Percentiles rank a stretch among this genome's conserved stretches.
phyloP scores from a whole-genome alignment of 2,113 vertebrate species.

The Crotophaga sulcirostris region DNA sequence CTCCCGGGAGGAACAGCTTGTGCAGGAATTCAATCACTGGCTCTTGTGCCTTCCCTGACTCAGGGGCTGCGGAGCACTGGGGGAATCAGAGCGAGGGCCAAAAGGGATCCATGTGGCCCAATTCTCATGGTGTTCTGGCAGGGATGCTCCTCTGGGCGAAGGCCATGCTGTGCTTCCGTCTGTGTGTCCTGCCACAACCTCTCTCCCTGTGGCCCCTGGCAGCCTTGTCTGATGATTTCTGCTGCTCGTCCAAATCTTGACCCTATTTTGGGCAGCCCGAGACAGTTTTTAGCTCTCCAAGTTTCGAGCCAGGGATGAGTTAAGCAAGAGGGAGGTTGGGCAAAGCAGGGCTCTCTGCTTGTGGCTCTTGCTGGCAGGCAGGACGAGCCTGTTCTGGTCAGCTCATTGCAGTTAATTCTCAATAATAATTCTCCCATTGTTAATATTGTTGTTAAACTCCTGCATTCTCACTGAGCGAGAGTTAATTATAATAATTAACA shows the following conservation, averaged over 20 bases:
- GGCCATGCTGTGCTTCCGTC: rapidly evolving
- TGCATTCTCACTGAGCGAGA: conserved; percentile 69
- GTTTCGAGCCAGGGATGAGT: neutral
- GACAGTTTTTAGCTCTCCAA: neutral
- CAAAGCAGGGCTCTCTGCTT: neutral
- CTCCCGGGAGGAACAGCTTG: conserved; percentile 18
- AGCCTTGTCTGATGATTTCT: rapidly evolving
- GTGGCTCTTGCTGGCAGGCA: conserved; percentile 11
- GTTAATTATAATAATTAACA: conserved; percentile 86
- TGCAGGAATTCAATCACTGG: conserved; percentile 1
- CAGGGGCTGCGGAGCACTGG: neutral
- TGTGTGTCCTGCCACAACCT: neutral
- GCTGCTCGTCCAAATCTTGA: no score
- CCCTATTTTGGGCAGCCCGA: neutral
- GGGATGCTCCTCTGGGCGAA: neutral
- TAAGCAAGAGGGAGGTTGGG: neutral
- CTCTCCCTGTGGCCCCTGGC: neutral
- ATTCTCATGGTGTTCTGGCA: rapidly evolving
- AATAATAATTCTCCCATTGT: conserved; percentile 62
- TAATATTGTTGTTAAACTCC: conserved; percentile 79
- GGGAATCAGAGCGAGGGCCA: rapidly evolving
- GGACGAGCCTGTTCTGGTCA: conserved; percentile 23
- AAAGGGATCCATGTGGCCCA: rapidly evolving
- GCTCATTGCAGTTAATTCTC: conserved; percentile 39
- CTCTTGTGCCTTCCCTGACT: neutral